Evolutionary conservation across 2,888 invertebrate genomes (phyloP).

Genomic region (Agonopterix arenella): DNA sequence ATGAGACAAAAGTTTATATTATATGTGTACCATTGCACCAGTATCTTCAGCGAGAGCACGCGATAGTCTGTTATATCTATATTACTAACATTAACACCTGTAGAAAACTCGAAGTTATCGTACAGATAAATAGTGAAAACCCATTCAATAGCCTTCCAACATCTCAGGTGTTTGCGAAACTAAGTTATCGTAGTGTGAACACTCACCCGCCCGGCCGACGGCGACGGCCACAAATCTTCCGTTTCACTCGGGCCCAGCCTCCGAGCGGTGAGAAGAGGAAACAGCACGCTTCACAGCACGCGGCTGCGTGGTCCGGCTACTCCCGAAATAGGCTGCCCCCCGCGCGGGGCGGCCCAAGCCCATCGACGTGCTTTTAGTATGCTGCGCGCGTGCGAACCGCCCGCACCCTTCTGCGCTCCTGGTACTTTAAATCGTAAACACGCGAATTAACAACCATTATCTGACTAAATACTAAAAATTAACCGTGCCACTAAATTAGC

Average conservation of each 20-base stretch:
- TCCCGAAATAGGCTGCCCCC: slow-evolving; percentile 73
- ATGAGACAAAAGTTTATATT: no score
- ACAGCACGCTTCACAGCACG: slow-evolving; percentile 75
- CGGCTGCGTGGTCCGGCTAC: slow-evolving; percentile 74
- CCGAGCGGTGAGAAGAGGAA: slow-evolving; percentile 66
- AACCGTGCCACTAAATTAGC: slow-evolving; percentile 24
- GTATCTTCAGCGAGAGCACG: no score
- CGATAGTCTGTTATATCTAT: no score
- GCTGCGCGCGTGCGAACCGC: slow-evolving; percentile 77
- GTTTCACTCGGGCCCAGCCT: slow-evolving; percentile 73
- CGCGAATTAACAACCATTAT: slow-evolving; percentile 35
- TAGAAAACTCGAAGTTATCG: no score
- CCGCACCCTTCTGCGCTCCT: slow-evolving; percentile 72
- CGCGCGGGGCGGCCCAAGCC: slow-evolving; percentile 51
- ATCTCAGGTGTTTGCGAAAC: slow-evolving; percentile 3
- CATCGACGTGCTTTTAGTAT: slow-evolving; percentile 78
- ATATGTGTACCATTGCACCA: no score
- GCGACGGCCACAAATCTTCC: slow-evolving; percentile 70
- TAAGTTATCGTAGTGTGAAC: slow-evolving; percentile 20
- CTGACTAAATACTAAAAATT: slow-evolving; percentile 27
- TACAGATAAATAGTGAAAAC: background rate
- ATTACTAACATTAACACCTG: no score
- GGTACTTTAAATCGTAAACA: slow-evolving; percentile 41
- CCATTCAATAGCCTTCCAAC: background rate
- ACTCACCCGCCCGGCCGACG: slow-evolving; percentile 33